These are phyloP conservation scores for Andrena cerasifolii DNA, from an alignment of 1,140 invertebrate species.

Conservation along the genomic window DNA sequence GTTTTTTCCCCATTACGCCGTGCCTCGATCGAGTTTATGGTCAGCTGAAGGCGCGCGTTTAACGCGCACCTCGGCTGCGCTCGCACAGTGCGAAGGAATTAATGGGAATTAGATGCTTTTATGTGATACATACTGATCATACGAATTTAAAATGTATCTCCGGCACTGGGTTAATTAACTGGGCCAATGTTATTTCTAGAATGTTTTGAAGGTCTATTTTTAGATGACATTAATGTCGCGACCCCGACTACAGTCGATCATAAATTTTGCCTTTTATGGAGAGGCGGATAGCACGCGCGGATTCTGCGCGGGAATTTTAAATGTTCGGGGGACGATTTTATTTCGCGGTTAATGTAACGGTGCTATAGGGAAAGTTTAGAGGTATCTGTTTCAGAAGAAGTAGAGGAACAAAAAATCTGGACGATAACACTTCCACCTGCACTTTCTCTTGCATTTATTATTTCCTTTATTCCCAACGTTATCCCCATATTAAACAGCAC, in stretches of 20 bases:
- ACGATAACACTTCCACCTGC: background rate
- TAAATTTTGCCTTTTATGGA: too few relatives aligned
- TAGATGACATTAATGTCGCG: too few relatives aligned
- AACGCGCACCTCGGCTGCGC: too few relatives aligned
- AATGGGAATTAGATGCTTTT: background rate
- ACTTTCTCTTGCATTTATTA: slow-evolving; percentile 36
- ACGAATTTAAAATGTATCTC: background rate
- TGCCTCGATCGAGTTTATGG: background rate
- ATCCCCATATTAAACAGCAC: background rate
- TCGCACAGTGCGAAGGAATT: background rate
- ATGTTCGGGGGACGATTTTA: too few relatives aligned
- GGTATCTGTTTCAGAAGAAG: too few relatives aligned
- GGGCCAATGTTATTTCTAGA: too few relatives aligned
- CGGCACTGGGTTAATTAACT: background rate
- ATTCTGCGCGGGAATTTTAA: too few relatives aligned
- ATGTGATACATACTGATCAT: background rate
- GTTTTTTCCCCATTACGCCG: background rate
- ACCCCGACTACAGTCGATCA: too few relatives aligned
- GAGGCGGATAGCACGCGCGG: too few relatives aligned
- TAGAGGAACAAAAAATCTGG: background rate
- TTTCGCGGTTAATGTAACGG: too few relatives aligned
- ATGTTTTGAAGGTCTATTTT: too few relatives aligned
- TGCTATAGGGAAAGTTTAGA: too few relatives aligned
- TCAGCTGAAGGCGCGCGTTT: background rate
- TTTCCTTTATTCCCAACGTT: background rate